Evolutionary conservation across 2,113 vertebrate genomes (phyloP), one percentile per base, ranked within the genome.

Genomic region (Crocuta crocuta): DNA sequence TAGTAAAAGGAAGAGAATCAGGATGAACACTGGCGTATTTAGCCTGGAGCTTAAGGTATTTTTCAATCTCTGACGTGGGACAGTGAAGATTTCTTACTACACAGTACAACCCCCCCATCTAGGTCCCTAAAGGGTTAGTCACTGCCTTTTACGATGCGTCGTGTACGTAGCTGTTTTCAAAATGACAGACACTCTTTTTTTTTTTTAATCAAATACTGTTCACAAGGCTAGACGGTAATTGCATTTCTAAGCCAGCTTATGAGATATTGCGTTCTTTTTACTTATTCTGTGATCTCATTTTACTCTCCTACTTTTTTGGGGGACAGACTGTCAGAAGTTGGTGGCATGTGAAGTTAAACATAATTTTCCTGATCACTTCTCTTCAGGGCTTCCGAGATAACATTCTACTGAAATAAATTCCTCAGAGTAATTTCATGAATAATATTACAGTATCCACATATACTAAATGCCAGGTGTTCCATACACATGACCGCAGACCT

Each of bases 341-440:
- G 68, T 78, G 68, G 2, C 76, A 28, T 61, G 43, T 68, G 45
- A 89, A 73, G 11, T 48, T 28, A 79, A 71, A 79, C 71, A 48
- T 43, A 92, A 55, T 80, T 79, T 95, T 43, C n/a, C 28, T 48
- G 50, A 48, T 95, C 31, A 28, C 39, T 23, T 88, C 81, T 58
- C 55, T 91, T 94, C 13, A 87, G 7, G 61, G 16, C 8, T 89
- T 92, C 43, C 39, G 84, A 97, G 79, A 85, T 92, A 78, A 89
- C 21, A 76, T 80, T 88, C 17, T 43, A 92, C 35, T 88, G 33
- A 82, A 96, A 94, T 71, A 10, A 39, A 79, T 65, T 70, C 23
- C 31, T 66, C 65, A 48, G 10, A 76, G 28, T 45, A 55, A 89
- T 93, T 55, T 83, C 79, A 17, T 55, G 74, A 10, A 78, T 68